phyloP scores from a whole-genome alignment of 2,888 invertebrate genomes.

The Lycocerus yunnanus region DNA sequence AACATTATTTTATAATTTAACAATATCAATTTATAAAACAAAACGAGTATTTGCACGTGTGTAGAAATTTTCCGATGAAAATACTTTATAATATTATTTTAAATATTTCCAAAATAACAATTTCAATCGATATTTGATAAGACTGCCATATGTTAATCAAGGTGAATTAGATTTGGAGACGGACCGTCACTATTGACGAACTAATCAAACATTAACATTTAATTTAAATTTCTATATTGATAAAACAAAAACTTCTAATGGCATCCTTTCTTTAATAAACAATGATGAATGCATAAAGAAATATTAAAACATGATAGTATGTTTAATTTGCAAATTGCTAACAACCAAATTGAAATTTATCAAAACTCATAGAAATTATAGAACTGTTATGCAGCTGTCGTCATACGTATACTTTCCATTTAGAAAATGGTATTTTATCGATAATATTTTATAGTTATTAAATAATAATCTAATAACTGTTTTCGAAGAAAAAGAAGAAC shows the following conservation, averaged over 20 bases:
- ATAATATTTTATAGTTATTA: background rate
- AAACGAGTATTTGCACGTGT: too few relatives aligned
- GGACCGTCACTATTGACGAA: background rate
- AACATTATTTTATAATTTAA: too few relatives aligned
- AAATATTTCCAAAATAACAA: background rate
- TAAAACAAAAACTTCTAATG: background rate
- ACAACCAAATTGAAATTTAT: background rate
- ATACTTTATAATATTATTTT: too few relatives aligned
- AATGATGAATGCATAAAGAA: background rate
- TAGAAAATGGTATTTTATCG: background rate
- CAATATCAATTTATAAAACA: too few relatives aligned
- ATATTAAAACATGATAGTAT: background rate
- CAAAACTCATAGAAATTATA: background rate
- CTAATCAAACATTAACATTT: too few relatives aligned
- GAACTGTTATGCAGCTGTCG: background rate
- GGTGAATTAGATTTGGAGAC: background rate
- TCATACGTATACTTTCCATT: background rate
- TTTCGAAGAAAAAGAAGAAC: background rate
- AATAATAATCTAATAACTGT: background rate
- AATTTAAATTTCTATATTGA: background rate
- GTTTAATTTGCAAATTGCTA: background rate
- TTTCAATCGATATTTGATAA: background rate
- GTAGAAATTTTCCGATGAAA: too few relatives aligned
- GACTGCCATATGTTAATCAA: background rate
- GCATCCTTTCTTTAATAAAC: background rate